Evolutionary conservation across 2,888 invertebrate genomes (phyloP), one percentile per base, ranked within the genome.

Genomic region (Rhopalosiphum nymphaeae): DNA sequence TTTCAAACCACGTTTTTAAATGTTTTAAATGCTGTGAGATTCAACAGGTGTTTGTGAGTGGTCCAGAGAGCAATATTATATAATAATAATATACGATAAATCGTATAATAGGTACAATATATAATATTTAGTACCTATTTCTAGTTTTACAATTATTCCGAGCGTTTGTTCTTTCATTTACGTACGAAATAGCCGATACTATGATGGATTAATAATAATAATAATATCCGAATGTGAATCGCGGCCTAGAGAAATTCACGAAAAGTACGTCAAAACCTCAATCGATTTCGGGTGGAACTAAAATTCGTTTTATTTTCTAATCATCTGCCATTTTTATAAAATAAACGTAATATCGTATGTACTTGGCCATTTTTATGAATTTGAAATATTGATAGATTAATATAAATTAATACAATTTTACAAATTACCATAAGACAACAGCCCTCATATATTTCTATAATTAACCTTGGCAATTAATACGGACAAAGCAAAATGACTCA

Each of bases 211-310:
- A 4, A 11, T 26, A 61, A 67, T 67, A 13, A 67, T 53, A 53
- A 53, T 53, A 53, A 53, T 53, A 36, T 78, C 78, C n/a, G 4
- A 16, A 67, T 67, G 67, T 3, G 16, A 67, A 67, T 16, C n/a
- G 7, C n/a, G n/a, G 5, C 67, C 4, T n/a, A 16, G 26, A n/a
- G 2, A 67, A 67, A 67, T 13, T 3, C 13, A 0, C 13, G 1
- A 67, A n/a, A 5, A n/a, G 13, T 1, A n/a, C 2, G 16, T 0
- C 0, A 0, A 5, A 67, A 67, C 7, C 16, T 13, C 16, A 36
- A n/a, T 11, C 5, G 13, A n/a, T 67, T 67, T 67, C 4, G n/a
- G n/a, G 16, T 67, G 67, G 1, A 67, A 3, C 67, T 4, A 4
- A 67, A n/a, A n/a, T n/a, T 67, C 0, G n/a, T n/a, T 67, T 67